Conservation (phyloP, 2,113 vertebrate genomes). For the Semicossyphus pulcher region DNA sequence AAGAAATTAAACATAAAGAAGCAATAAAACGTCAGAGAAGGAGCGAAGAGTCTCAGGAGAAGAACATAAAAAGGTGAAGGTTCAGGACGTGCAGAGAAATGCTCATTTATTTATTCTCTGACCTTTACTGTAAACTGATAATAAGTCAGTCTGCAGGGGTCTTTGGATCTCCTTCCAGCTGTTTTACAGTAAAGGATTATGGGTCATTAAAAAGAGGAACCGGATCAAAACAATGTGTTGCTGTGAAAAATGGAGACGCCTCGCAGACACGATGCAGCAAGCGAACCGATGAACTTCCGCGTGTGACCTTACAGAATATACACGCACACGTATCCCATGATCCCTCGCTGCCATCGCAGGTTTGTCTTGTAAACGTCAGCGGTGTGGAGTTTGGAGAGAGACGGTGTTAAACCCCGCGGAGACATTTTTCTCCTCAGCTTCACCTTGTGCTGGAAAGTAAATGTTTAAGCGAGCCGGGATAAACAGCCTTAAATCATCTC, state of each 20-base stretch:
- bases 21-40: slow-evolving; percentile 27
- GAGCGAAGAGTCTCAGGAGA: slow-evolving; percentile 37
- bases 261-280: background rate
- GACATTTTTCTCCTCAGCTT: slow-evolving; percentile 70
- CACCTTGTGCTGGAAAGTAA: slow-evolving; percentile 80
- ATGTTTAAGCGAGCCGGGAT: slow-evolving; percentile 78
- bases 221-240: slow-evolving; percentile 72
- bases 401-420: slow-evolving; percentile 37
- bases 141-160: slow-evolving; percentile 57
- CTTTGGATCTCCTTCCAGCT: slow-evolving; percentile 64
- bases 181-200: slow-evolving; percentile 67
- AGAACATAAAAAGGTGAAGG: slow-evolving; percentile 45
- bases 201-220: slow-evolving; percentile 72
- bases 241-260: slow-evolving; percentile 42
- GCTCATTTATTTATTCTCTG: slow-evolving; percentile 61
- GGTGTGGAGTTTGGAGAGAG: background rate
- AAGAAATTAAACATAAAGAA: slow-evolving; percentile 15
- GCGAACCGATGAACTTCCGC: slow-evolving; percentile 9
- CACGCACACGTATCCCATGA: slow-evolving; percentile 28
- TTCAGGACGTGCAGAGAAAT: slow-evolving; percentile 34
- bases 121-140: slow-evolving; percentile 59
- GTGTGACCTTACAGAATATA: background rate
- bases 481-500: slow-evolving; percentile 78
- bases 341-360: slow-evolving; percentile 24
- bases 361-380: slow-evolving; percentile 70